phyloP scores from a whole-genome alignment of 2,888 invertebrate species.

The Andrena chrysosceles region DNA sequence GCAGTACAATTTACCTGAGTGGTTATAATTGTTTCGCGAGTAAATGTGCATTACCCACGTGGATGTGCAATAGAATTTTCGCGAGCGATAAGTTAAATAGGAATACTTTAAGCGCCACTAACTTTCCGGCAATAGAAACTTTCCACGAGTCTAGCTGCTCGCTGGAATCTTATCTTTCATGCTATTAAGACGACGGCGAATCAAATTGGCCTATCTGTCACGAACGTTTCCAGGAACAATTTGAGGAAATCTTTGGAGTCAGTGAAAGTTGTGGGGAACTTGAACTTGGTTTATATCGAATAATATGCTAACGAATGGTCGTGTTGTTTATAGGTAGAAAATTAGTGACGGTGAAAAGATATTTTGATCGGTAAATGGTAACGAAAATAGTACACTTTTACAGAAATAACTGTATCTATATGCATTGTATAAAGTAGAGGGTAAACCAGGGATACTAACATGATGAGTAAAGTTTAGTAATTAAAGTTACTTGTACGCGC shows the following conservation, averaged over 20 bases:
- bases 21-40: background rate
- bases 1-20: background rate
- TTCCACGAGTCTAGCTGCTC: slow-evolving; percentile 4
- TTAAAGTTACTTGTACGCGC: too few species aligned
- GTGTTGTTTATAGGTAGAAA: too few species aligned
- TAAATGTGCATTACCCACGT: background rate
- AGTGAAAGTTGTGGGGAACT: slow-evolving; percentile 7
- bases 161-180: background rate
- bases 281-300: background rate
- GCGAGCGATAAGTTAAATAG: background rate
- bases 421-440: too few species aligned
- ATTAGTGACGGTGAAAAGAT: too few species aligned
- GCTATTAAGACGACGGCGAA: slow-evolving; percentile 8
- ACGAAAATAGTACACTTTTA: too few species aligned
- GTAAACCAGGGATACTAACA: too few species aligned
- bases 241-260: background rate
- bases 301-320: too few species aligned
- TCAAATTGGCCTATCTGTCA: slow-evolving; percentile 10
- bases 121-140: slow-evolving; percentile 16
- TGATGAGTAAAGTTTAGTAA: too few species aligned
- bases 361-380: too few species aligned
- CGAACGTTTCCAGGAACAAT: background rate
- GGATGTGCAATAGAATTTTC: background rate
- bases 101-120: slow-evolving; percentile 7
- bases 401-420: too few species aligned